These are phyloP conservation scores for Grammomys dolichurus DNA, from an alignment of 2,113 vertebrate species.

Conservation along the genomic window DNA sequence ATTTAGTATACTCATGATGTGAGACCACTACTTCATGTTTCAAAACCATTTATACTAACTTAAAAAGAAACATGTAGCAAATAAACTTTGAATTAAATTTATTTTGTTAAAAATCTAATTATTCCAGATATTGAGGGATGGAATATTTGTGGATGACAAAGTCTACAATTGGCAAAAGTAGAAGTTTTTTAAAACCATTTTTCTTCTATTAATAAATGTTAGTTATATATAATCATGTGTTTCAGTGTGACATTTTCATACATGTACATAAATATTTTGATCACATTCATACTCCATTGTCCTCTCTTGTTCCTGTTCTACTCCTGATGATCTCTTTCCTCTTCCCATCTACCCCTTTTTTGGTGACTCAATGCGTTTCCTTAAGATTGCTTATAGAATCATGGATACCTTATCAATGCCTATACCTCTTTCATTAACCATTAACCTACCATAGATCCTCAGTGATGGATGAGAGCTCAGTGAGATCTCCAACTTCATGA, in stretches of 20 bases:
- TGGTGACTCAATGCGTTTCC: background rate
- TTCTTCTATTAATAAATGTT: background rate
- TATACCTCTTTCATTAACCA: background rate
- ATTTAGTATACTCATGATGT: conserved; percentile 15
- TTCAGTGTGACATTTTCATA: background rate
- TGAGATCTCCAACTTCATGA: background rate
- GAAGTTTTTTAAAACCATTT: background rate
- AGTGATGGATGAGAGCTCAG: background rate
- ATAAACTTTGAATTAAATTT: background rate
- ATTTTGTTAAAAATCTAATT: background rate
- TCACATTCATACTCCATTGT: background rate
- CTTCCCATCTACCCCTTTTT: background rate
- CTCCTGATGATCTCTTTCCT: background rate
- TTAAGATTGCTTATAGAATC: background rate
- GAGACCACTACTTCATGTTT: background rate
- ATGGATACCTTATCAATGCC: background rate
- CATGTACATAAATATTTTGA: background rate
- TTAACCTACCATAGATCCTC: too few species aligned
- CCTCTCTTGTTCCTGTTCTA: background rate
- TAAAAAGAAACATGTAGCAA: conserved; percentile 4
- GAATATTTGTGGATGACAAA: background rate
- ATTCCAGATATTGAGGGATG: conserved; percentile 18
- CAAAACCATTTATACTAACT: background rate
- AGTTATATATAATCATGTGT: background rate
- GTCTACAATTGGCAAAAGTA: background rate